Conservation (phyloP, 2,888 invertebrate species). For the Drosophila diplacantha region DNA sequence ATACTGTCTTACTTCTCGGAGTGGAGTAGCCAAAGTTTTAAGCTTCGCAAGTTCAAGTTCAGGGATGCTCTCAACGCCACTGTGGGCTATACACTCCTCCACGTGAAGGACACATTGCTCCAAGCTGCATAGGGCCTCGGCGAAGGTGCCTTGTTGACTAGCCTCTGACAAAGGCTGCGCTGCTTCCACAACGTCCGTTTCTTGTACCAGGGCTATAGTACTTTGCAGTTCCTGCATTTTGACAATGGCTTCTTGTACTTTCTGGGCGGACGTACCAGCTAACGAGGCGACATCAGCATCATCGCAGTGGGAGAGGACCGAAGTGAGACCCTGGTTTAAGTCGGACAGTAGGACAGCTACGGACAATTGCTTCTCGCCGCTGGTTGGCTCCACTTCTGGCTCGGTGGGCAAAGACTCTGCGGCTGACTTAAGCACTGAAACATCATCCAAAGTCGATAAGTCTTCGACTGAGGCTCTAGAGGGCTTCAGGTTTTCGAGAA, state of each 20-base stretch:
- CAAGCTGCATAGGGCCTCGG: conserved; percentile 71
- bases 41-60: conserved; percentile 59
- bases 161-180: conserved; percentile 70
- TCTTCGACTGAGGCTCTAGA: conserved; percentile 61
- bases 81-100: conserved; percentile 63
- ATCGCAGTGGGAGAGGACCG: conserved; percentile 68
- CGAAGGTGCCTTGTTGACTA: conserved; percentile 71
- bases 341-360: conserved; percentile 64
- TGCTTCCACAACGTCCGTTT: conserved; percentile 72
- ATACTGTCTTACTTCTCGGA: conserved; percentile 71
- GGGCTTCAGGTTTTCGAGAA: conserved; percentile 62
- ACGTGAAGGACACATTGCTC: conserved; percentile 73
- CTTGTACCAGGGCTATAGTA: conserved; percentile 76
- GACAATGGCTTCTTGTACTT: conserved; percentile 69
- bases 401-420: conserved; percentile 77
- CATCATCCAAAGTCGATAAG: conserved; percentile 78
- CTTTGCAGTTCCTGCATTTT: conserved; percentile 77
- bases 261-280: conserved; percentile 49
- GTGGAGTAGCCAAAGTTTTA: conserved; percentile 63
- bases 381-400: conserved; percentile 16
- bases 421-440: conserved; percentile 81
- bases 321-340: conserved; percentile 69
- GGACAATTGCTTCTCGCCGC: background rate
- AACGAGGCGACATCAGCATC: conserved; percentile 64
- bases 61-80: conserved; percentile 54